Base-by-base conservation (phyloP, 1,140 invertebrate genomes). In the Drosophila ananassae region DNA sequence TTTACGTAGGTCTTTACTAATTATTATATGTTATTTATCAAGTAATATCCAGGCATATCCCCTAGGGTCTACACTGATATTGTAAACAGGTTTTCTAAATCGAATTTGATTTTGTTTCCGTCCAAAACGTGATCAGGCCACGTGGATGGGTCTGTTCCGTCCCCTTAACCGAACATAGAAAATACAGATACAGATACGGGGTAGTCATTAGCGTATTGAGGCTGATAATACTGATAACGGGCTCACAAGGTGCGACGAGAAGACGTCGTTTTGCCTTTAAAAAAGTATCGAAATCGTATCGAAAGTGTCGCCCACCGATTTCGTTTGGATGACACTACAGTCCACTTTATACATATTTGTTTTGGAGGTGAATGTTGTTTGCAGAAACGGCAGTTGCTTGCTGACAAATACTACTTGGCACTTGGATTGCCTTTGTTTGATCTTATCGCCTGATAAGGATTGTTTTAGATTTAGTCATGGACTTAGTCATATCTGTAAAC, bases 41-140 rank as follows among this genome's bases (percentile, higher is more conserved):
- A 17, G 41, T 44, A 44, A 44, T 44, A 44, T 13, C 13, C 39
- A 17, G 5, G 2, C 17, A 41, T 63, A 66, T 66, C 46, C 39
- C 34, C 51, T 64, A 51, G 59, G 46, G 46, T 60, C 48, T 24
- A 46, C 28, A 30, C 59, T 67, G 63, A 64, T 67, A 67, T 64
- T 30, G 21, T n/a, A 67, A 32, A 34, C 17, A 51, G 47, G 41
- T 66, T 66, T 66, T 46, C 41, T 67, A 37, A 9, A 56, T 69
- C 25, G 17, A n/a, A 71, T 30, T 30, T 68, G 24, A 3, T 67
- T 41, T 67, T 77, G 69, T 58, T 44, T 37, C 30, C 39, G 21
- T 22, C 58, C 21, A 39, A 80, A 82, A 71, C 75, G 79, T 83
- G 79, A 83, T 83, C 69, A 56, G 30, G 41, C 79, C 79, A 83